Base-by-base conservation (phyloP, 2,888 invertebrate species). In the Tupiocoris notatus region DNA sequence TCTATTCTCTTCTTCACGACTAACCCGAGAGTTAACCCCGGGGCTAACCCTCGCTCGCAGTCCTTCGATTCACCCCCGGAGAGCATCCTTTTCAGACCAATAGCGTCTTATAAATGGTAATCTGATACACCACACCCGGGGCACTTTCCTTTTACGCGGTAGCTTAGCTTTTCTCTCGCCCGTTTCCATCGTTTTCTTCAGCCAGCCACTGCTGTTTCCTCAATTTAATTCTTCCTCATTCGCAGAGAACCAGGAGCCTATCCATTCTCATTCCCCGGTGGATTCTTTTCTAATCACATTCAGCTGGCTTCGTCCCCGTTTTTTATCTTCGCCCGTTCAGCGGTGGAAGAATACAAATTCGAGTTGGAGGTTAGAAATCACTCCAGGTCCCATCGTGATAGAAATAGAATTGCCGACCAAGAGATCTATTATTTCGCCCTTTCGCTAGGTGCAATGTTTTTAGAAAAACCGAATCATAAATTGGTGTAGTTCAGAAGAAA, bases 71-170 rank as follows among this genome's bases (percentile, higher is more conserved):
- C 39, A 39, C 39, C 39, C 39, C 39, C 39, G 39, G 39, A 3
- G 39, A 39, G 39, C 39, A 7, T 3, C 39, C 39, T 39, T 39
- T 63, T 21, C 23, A 21, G 57, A 54, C 70, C 70, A 70, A 70
- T 70, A 70, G 70, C 61, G 70, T 59, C 70, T 70, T 70, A 70
- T 70, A 70, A 70, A 70, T 70, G 70, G 70, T 70, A 70, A 70
- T 70, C 70, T 70, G 70, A 70, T 70, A 70, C 70, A 70, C 70
- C 70, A 70, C 70, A 70, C 70, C 61, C 61, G 23, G 17, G 56
- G 20, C 56, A 39, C 18, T 23, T n/a, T 21, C 64, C 39, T 20
- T 39, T 39, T 39, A 39, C 39, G 39, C 39, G 39, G 39, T 39
- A 39, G 39, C 39, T 39, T 39, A 39, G 39, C 39, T 39, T 56